Evolutionary conservation across 2,113 vertebrate genomes (phyloP).

Genomic region (Solea solea): DNA sequence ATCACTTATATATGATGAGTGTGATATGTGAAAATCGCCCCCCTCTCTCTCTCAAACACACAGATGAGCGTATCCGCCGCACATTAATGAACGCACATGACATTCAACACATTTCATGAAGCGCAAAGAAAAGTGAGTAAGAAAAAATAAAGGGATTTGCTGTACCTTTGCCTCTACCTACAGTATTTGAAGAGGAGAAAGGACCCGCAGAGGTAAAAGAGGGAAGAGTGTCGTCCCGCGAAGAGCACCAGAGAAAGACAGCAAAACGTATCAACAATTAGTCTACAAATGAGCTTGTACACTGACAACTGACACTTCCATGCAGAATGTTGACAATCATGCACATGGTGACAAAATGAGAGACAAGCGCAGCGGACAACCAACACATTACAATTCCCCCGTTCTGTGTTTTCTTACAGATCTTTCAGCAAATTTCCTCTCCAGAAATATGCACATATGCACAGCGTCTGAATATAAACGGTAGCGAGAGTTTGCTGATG

Average conservation of each 20-base stretch:
- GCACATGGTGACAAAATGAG: conserved; percentile 48
- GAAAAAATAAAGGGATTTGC: conserved; percentile 40
- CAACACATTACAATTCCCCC: conserved; percentile 2
- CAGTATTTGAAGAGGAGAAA: conserved; percentile 81
- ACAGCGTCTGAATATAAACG: background rate
- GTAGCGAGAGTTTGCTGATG: background rate
- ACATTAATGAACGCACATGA: background rate
- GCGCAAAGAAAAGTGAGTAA: conserved; percentile 19
- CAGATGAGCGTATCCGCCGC: conserved; percentile 3
- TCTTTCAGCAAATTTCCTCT: background rate
- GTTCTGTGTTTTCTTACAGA: background rate
- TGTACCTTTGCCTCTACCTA: conserved; percentile 99
- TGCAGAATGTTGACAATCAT: conserved; percentile 62
- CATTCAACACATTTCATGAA: conserved; percentile 18
- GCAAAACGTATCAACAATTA: conserved; percentile 63
- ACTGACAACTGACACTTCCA: conserved; percentile 38
- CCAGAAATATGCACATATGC: background rate
- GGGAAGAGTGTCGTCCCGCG: conserved; percentile 57
- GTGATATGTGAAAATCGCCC: conserved; percentile 30
- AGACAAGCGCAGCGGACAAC: conserved; percentile 20
- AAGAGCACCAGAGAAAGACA: conserved; percentile 58
- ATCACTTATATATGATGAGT: conserved; percentile 35
- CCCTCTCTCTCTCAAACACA: conserved; percentile 27
- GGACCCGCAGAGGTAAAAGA: conserved; percentile 65
- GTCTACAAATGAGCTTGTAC: conserved; percentile 22